Conservation (phyloP, 2,113 vertebrate genomes). For the Pristiophorus japonicus region DNA sequence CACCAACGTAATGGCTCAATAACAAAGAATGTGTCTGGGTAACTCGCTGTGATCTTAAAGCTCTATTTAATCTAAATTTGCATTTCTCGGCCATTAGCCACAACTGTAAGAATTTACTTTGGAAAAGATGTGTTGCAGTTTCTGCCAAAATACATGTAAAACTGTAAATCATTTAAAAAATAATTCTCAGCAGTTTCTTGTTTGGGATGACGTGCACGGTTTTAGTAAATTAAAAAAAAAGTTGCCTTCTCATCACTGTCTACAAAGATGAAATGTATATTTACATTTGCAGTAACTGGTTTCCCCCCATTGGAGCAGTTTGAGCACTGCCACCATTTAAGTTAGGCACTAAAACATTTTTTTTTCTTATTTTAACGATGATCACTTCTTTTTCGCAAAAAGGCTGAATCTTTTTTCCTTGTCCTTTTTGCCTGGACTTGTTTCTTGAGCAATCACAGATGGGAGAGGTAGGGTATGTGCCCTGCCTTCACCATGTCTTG, state of each 20-base stretch:
- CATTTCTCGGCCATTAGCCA: slow-evolving; percentile 21
- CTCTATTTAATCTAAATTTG: not conserved
- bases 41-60: slow-evolving; percentile 10
- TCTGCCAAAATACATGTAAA: not conserved
- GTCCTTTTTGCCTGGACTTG: slow-evolving; percentile 65
- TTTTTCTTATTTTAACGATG: not conserved
- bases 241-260: not conserved
- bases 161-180: slow-evolving; percentile 15
- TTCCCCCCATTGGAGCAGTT: not conserved
- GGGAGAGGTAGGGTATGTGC: slow-evolving; percentile 73
- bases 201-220: not conserved
- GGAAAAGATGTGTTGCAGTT: not conserved
- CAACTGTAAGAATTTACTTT: not conserved
- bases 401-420: slow-evolving; percentile 84
- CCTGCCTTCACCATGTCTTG: slow-evolving; percentile 50
- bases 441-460: slow-evolving; percentile 52
- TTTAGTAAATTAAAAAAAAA: slow-evolving; percentile 25
- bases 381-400: slow-evolving; percentile 81
- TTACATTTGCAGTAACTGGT: slow-evolving; percentile 10
- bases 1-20: not conserved
- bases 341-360: slow-evolving; percentile 29
- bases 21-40: too few species aligned
- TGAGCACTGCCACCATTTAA: slow-evolving; percentile 11
- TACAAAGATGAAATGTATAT: slow-evolving; percentile 22
- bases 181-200: not conserved